Conservation (phyloP, 2,797 vertebrate genomes). For the Catamblyrhynchus diadema region DNA sequence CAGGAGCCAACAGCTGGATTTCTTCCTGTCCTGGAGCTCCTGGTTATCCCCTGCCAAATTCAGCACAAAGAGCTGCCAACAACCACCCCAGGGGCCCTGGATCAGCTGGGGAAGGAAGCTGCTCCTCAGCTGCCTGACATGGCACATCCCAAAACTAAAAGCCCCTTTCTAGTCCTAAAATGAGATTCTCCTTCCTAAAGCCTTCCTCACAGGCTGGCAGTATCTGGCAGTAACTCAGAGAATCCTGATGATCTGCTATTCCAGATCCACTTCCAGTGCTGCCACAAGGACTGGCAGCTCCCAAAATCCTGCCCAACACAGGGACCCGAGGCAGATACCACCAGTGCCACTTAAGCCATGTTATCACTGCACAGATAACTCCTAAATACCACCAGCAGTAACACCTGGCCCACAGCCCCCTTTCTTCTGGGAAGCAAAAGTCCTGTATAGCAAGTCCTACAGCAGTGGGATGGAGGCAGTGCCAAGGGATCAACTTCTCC, state of each 20-base stretch:
- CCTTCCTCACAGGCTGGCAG: too few species aligned
- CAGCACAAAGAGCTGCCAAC: too few species aligned
- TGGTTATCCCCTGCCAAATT: not conserved
- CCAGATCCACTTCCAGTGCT: not conserved
- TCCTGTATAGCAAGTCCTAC: not conserved
- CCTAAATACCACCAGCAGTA: not conserved
- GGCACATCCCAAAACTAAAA: not conserved
- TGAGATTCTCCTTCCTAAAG: not conserved
- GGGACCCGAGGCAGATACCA: not conserved
- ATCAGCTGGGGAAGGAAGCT: not conserved
- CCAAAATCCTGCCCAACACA: not conserved
- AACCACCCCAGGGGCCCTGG: not conserved
- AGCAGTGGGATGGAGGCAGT: not conserved
- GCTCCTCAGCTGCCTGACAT: not conserved
- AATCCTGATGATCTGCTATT: not conserved
- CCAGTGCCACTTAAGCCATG: not conserved
- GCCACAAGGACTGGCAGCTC: not conserved
- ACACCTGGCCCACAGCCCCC: fast-evolving
- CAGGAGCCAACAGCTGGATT: not conserved
- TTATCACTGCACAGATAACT: not conserved
- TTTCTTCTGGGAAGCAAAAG: not conserved
- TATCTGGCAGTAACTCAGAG: not conserved
- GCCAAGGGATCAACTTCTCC: not conserved
- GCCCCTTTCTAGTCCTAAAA: not conserved
- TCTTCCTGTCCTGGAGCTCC: not conserved